Base-by-base conservation (phyloP, 2,797 vertebrate species). In the Crenichthys baileyi region DNA sequence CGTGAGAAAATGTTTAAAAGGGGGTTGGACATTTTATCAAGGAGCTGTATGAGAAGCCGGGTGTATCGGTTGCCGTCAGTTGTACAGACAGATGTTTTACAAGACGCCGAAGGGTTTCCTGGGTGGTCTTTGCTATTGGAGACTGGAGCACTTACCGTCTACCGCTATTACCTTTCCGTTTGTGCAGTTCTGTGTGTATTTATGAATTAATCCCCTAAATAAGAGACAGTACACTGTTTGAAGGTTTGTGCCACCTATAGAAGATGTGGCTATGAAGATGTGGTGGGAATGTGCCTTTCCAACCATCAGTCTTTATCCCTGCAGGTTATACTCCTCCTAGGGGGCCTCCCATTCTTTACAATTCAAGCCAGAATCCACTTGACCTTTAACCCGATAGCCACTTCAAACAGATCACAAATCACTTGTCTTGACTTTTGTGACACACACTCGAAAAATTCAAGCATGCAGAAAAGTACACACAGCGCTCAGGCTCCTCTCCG, bases 111-210 rank as follows among this genome's bases (percentile, higher is more conserved):
- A 76, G 20, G 74, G 53, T 76, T 84, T 89, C 71, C 85, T 93
- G 91, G 91, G 93, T 93, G 92, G 92, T 91, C 1, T 74, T 87
- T 78, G 79, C 79, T 81, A 79, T 81, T 86, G 81, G 77, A 86
- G 80, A 87, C 80, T 65, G 81, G 78, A 86, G 76, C 80, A 58
- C 76, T 83, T 86, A 70, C 72, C 76, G 71, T 22, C 18, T 48
- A 24, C 24, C 5, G 5, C 58, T 44, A 70, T 78, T 20, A n/a
- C 1, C 29, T 72, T 73, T 73, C 60, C 79, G 53, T 71, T 85
- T 56, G 60, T 73, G 70, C 80, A 81, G 73, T 76, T 87, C 78
- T 79, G 83, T 81, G 81, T 75, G 81, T 85, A 74, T 41, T 24
- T 83, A 74, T 92, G 88, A 90, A 89, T 91, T 79, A 87, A 71